Base-by-base conservation (phyloP, 2,113 vertebrate species). In the Spermophilus dauricus region DNA sequence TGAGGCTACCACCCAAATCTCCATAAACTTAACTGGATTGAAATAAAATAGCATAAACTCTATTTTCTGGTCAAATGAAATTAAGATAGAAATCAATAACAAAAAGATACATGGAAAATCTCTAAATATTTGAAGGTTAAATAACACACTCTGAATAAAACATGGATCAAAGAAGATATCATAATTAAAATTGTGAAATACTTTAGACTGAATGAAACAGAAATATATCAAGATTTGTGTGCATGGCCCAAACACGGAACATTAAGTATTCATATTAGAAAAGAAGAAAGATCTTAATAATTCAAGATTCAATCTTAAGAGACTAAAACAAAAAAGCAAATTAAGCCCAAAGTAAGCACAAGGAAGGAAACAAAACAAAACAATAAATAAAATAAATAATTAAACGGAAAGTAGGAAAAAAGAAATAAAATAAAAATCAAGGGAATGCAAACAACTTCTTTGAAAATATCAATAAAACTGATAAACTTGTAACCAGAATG, bases 321-420 rank as follows among this genome's bases (percentile, higher is more conserved):
- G 78, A 63, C n/a, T 81, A 34, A 56, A 84, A 28, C n/a, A 82
- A 75, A 63, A 53, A 61, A 61, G 22, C 58, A 61, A 61, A 61
- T 26, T 61, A 11, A 45, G 8, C 34, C 5, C 8, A 45, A 91
- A 88, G 39, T 69, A 87, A 95, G 28, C 14, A 63, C 32, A 76
- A 73, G 10, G 56, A 93, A 97, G 30, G 7, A 95, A 90, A 83
- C 83, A 76, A 92, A 69, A 37, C 18, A 88, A 92, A 87, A 78
- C 14, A 70, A 45, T 4, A 80, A 37, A 61, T 34, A 8, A 42
- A 65, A 42, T 53, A 65, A 42, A 53, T 28, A 85, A 32, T 45
- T 65, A 70, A 67, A 77, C 20, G 91, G n/a, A 82, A 65, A 83
- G 16, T 11, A 61, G 58, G 58, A 91, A 26, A 67, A 73, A 95